Percentiles rank a stretch among this genome's conserved stretches.
Conservation (phyloP, 2,113 vertebrate genomes). For the Jacana jacana region DNA sequence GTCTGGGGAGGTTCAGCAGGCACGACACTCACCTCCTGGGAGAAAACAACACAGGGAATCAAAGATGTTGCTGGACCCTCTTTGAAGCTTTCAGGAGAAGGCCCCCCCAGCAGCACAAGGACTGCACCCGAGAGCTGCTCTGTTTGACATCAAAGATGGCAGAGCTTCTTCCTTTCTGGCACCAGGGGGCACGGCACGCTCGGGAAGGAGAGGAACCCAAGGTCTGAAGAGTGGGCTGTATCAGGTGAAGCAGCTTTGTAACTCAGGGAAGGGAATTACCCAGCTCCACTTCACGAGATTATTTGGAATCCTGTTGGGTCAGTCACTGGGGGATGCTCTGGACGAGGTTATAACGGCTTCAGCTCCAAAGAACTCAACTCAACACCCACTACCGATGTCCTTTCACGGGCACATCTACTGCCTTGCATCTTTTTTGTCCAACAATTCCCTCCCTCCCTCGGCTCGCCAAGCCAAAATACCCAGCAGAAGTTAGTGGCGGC, state of each 20-base stretch:
- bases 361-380: not conserved
- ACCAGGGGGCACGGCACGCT: not conserved
- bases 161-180: not conserved
- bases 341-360: not conserved
- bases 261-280: not conserved
- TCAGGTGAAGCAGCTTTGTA: not conserved
- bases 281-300: constrained; percentile 22
- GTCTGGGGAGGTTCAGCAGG: constrained; percentile 67
- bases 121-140: not conserved
- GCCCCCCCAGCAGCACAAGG: not conserved
- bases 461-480: not conserved
- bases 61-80: not conserved
- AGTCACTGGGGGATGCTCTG: not conserved
- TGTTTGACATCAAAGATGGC: not conserved
- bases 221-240: not conserved
- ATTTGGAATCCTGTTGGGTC: not conserved
- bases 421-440: not conserved
- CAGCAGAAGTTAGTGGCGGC: not conserved
- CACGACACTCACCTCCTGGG: constrained; percentile 69
- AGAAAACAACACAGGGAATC: not conserved
- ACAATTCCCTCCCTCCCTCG: not conserved
- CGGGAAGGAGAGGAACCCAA: not conserved
- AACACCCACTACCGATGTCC: not conserved
- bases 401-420: not conserved
- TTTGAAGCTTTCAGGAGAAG: not conserved